Percentiles rank a stretch among this genome's conserved stretches.
Evolutionary conservation across 2,113 vertebrate genomes (phyloP).

Genomic region (Pongo abelii): DNA sequence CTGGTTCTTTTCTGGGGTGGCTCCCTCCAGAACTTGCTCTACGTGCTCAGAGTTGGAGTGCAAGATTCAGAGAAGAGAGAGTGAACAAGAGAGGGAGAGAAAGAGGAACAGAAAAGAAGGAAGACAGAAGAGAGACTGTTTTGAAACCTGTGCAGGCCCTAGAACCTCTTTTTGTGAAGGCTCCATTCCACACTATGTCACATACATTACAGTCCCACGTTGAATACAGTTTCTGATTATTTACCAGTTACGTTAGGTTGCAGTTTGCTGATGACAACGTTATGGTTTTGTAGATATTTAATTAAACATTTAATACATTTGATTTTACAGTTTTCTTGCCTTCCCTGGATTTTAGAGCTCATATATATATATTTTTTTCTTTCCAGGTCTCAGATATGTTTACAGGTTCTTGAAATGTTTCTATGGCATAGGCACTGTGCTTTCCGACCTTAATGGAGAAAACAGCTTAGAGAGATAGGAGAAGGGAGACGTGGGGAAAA

Average conservation of each 20-base stretch:
- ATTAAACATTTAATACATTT: background rate
- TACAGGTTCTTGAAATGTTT: background rate
- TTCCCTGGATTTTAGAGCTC: background rate
- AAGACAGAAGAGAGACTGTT: background rate
- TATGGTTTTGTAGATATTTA: conserved; percentile 35
- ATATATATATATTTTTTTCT: background rate
- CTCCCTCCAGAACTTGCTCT: background rate
- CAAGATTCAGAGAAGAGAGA: background rate
- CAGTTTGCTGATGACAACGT: background rate
- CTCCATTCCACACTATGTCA: background rate
- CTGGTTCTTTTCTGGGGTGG: background rate
- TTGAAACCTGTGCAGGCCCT: background rate
- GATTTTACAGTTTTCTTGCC: conserved; percentile 13
- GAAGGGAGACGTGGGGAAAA: fast-evolving
- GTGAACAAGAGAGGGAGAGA: background rate
- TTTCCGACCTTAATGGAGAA: background rate
- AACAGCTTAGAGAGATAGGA: background rate
- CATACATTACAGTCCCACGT: background rate
- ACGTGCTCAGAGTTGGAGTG: background rate
- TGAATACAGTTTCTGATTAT: background rate
- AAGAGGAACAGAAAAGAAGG: background rate
- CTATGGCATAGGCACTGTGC: background rate
- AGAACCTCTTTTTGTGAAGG: background rate
- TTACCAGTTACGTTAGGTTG: background rate
- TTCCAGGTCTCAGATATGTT: background rate